Percentiles rank a stretch among this genome's conserved stretches.
These are phyloP conservation scores for Centrocercus urophasianus DNA, from an alignment of 2,113 vertebrate species.

Conservation along the genomic window DNA sequence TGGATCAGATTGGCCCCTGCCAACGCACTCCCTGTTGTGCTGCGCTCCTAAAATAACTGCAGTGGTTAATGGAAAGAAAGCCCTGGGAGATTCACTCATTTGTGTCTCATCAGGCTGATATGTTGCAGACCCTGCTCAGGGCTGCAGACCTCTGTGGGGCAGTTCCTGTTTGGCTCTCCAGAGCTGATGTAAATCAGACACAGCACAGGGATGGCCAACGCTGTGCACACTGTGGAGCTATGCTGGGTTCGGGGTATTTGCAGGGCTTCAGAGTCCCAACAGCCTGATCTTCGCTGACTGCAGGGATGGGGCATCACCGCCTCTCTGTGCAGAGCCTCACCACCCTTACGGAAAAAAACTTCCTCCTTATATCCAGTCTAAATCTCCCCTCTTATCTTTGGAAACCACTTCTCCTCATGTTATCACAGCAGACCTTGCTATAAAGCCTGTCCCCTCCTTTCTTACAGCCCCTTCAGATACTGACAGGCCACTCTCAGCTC, in stretches of 20 bases:
- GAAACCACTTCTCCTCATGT: too few species aligned
- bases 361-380: too few species aligned
- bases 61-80: constrained; percentile 13
- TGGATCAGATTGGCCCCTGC: background rate
- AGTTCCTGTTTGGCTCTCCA: background rate
- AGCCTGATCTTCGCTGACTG: too few species aligned
- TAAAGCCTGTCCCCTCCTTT: too few species aligned
- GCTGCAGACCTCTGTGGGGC: background rate
- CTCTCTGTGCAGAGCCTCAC: too few species aligned
- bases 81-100: background rate
- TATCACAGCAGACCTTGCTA: too few species aligned
- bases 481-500: too few species aligned
- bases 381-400: too few species aligned
- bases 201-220: background rate
- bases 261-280: background rate
- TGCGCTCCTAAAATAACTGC: constrained; percentile 11
- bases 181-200: background rate
- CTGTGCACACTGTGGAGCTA: background rate
- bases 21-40: background rate
- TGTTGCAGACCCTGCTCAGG: fast-evolving
- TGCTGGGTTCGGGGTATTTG: fast-evolving
- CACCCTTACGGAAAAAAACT: too few species aligned
- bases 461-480: too few species aligned
- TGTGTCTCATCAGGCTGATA: fast-evolving
- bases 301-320: too few species aligned